Evolutionary conservation across 1,140 invertebrate genomes (phyloP), one percentile per base, ranked within the genome.

Genomic region (Eriosoma lanigerum): DNA sequence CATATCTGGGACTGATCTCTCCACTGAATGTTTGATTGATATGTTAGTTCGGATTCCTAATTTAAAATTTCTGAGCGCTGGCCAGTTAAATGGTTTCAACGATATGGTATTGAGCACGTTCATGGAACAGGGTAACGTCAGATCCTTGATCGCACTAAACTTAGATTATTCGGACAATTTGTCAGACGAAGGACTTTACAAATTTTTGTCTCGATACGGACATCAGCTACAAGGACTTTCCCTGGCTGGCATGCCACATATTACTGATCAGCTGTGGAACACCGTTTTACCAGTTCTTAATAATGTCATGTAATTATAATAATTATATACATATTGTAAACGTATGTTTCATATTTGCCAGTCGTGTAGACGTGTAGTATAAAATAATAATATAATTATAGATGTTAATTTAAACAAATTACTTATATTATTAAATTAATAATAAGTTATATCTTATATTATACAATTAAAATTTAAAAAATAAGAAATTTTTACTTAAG

Each of bases 251-350:
- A 99, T 99, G 92, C 93, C 96, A 1, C 97, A 99, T 85, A 94
- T 99, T 82, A 97, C 96, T 1, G 98, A 99, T 87, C 95, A 96
- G 84, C 91, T 99, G 64, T 98, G 97, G 96, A 93, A 95, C 86
- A 93, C 93, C 82, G 92, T 97, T 48, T 87, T 99, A 66, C 94
- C 95, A 0, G 91, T 95, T 81, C 87, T 99, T 10, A 93, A 90
- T 73, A 97, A 97, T 86, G 92, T 95, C 82, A 96, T 92, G 96
- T 98, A 85, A 83, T n/a, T 75, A 72, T 17, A 64, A 26, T 12
- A 48, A 48, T 48, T 48, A 13, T n/a, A n/a, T n/a, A n/a, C n/a
- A n/a, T n/a, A n/a, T n/a, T n/a, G n/a, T n/a, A n/a, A n/a, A n/a
- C n/a, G n/a, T n/a, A n/a, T n/a, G n/a, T n/a, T n/a, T n/a, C n/a